A percentile compares a stretch with the other conserved stretches of the same genome.
These are phyloP conservation scores for Brenthis ino DNA, from an alignment of 2,888 invertebrate genomes.

Conservation along the genomic window DNA sequence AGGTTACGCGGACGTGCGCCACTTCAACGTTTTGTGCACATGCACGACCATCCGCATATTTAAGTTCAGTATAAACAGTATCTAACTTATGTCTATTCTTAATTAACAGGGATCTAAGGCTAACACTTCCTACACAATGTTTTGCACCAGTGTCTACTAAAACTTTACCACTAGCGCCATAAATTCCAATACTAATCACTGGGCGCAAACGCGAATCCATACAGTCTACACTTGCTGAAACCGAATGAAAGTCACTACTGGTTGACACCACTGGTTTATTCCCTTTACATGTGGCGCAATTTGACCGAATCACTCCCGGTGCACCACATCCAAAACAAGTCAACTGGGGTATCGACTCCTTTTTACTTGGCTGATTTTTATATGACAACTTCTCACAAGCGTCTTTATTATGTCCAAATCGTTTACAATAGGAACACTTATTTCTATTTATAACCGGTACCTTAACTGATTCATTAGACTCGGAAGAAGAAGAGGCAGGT, in stretches of 20 bases:
- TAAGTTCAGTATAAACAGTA: slow-evolving; percentile 1
- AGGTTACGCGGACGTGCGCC: slow-evolving; percentile 1
- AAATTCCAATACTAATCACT: slow-evolving; percentile 9
- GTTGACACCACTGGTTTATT: background rate
- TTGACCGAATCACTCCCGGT: background rate
- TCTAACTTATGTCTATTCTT: slow-evolving; percentile 10
- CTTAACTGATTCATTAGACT: too few species aligned
- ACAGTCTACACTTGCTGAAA: background rate
- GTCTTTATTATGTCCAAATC: too few species aligned
- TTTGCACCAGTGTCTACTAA: slow-evolving; percentile 31
- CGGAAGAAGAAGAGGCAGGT: too few species aligned
- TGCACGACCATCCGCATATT: slow-evolving; percentile 21
- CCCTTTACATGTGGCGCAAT: slow-evolving; percentile 5
- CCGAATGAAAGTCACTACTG: slow-evolving; percentile 1
- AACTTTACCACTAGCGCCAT: slow-evolving; percentile 16
- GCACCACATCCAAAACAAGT: too few species aligned
- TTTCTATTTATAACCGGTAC: too few species aligned
- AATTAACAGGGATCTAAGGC: slow-evolving; percentile 20
- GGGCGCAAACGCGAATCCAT: slow-evolving; percentile 5
- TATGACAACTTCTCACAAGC: too few species aligned
- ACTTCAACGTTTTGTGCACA: slow-evolving; percentile 9
- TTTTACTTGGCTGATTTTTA: too few species aligned
- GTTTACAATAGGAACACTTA: too few species aligned
- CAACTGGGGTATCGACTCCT: too few species aligned
- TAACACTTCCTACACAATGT: slow-evolving; percentile 27